Evolutionary conservation across 1,140 invertebrate species (phyloP).

Genomic region (Pseudomyrmex flavicornis): DNA sequence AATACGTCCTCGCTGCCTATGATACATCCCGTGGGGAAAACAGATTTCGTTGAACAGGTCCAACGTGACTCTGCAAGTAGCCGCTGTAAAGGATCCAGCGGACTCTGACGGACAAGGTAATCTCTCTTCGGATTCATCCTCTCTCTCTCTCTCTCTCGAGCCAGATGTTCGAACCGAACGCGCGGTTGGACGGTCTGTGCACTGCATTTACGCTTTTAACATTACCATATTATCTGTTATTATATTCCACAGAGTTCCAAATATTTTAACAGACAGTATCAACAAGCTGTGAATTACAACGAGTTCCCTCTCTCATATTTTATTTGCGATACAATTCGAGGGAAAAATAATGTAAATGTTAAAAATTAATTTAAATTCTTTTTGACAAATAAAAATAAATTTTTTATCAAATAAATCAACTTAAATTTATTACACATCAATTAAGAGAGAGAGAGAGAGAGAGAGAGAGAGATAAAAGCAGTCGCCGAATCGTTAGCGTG

Average conservation of each 20-base stretch:
- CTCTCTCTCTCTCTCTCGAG: neutral
- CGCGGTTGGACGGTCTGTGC: neutral
- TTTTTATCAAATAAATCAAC: neutral
- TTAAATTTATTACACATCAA: neutral
- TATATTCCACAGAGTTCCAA: neutral
- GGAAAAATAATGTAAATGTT: neutral
- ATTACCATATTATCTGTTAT: slow-evolving; percentile 1
- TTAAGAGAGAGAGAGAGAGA: neutral
- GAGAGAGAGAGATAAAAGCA: neutral
- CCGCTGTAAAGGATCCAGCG: slow-evolving; percentile 42
- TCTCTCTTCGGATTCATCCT: slow-evolving; percentile 62
- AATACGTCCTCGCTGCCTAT: slow-evolving; percentile 33
- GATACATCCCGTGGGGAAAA: slow-evolving; percentile 30
- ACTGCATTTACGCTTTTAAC: slow-evolving; percentile 30
- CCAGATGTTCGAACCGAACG: slow-evolving; percentile 68
- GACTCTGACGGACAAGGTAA: slow-evolving; percentile 51
- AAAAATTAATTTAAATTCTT: neutral
- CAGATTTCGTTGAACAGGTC: slow-evolving; percentile 67
- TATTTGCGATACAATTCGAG: neutral
- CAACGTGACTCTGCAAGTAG: slow-evolving; percentile 67
- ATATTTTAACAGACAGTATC: neutral
- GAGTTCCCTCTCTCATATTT: neutral
- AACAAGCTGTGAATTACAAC: neutral
- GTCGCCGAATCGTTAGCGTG: neutral
- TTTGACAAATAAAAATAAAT: too few relatives aligned